A percentile compares a stretch with the other conserved stretches of the same genome.
Conservation (phyloP, 2,797 vertebrate genomes). For the Gymnocypris eckloni region DNA sequence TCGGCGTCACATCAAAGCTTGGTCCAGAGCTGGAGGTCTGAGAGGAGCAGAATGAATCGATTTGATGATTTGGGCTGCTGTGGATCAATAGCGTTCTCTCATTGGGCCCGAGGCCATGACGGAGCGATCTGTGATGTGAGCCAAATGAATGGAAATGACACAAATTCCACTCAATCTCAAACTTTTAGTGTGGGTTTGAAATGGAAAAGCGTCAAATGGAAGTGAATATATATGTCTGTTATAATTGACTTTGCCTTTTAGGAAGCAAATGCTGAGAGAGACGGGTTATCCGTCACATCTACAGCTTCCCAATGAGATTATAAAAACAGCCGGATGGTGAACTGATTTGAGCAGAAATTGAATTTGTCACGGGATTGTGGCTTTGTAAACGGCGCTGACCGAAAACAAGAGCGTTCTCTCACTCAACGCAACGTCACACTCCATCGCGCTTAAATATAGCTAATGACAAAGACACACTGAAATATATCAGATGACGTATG, state of each 20-base stretch:
- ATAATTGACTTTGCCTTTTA: neutral
- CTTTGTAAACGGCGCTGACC: slow-evolving; percentile 34
- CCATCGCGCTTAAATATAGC: neutral
- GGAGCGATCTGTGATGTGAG: slow-evolving; percentile 33
- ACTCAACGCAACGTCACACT: neutral
- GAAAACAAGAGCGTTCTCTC: neutral
- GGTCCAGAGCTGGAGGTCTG: slow-evolving; percentile 68
- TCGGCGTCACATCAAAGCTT: slow-evolving; percentile 48
- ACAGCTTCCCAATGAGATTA: slow-evolving; percentile 33
- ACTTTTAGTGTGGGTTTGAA: slow-evolving; percentile 9
- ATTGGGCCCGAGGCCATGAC: slow-evolving; percentile 41
- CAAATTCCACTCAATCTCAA: slow-evolving; percentile 26
- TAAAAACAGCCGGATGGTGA: slow-evolving; percentile 9
- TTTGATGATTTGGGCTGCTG: slow-evolving; percentile 86
- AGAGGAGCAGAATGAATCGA: slow-evolving; percentile 83
- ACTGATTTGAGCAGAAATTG: slow-evolving; percentile 38
- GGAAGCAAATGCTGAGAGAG: neutral
- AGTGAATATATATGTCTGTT: neutral
- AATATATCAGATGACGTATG: neutral
- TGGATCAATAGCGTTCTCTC: slow-evolving; percentile 85
- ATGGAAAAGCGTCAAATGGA: slow-evolving; percentile 6
- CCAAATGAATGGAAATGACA: slow-evolving; percentile 34
- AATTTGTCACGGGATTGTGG: slow-evolving; percentile 36
- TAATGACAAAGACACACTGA: neutral
- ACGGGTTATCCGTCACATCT: neutral